These are phyloP conservation scores for Bergia sp. DNA, from an alignment of 92 coral and sea anemone species.

Conservation along the genomic window DNA sequence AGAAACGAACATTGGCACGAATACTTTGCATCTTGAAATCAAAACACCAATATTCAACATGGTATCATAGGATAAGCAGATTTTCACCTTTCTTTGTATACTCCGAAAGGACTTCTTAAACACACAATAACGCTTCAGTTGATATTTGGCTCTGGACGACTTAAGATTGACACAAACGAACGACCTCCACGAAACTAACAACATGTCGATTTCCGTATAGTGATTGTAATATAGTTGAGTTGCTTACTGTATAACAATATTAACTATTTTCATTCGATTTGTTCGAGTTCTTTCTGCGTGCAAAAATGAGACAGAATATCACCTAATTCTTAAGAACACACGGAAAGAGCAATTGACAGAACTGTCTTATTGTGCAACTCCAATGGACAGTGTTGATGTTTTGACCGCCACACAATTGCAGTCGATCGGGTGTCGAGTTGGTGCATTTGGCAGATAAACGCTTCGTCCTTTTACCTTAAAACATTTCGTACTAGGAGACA, in stretches of 20 bases:
- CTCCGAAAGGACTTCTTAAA: not conserved
- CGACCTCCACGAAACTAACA: conserved; percentile 32
- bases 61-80: not conserved
- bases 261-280: not conserved
- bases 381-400: not conserved
- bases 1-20: not conserved
- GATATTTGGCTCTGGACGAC: not conserved
- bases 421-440: not conserved
- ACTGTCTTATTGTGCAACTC: conserved; percentile 24
- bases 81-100: not conserved
- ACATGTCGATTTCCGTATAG: conserved; percentile 41
- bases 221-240: not conserved
- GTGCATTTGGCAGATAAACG: not conserved
- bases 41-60: not conserved
- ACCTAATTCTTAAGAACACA: not conserved
- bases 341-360: not conserved
- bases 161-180: not conserved
- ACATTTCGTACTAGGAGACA: not conserved
- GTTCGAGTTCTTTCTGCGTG: not conserved
- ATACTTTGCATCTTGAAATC: not conserved
- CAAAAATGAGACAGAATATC: not conserved
- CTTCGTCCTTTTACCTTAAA: not conserved
- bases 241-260: conserved; percentile 27
- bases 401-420: not conserved
- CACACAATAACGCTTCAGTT: not conserved